Base-by-base conservation (phyloP, 2,797 vertebrate genomes). In the Myotis vivesi region DNA sequence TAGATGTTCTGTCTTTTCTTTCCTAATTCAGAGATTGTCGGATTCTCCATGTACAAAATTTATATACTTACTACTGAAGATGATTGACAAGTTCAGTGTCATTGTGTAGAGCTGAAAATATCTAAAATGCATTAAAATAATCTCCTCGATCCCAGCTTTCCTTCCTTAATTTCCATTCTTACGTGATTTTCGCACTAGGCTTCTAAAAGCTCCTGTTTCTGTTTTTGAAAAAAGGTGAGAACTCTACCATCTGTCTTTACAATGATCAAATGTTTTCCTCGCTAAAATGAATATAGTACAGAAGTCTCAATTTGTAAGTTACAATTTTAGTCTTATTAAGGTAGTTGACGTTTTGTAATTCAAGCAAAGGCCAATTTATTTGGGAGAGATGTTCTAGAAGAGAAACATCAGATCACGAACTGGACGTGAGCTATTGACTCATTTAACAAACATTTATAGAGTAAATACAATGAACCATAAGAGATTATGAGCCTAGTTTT, bases 201-300 rank as follows among this genome's bases (percentile, higher is more conserved):
- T 95, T 95, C 87, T 93, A 91, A 96, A 96, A 95, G 62, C 51
- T 96, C 68, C 44, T 97, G 68, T 94, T 83, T 94, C 89, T 84
- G 69, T 59, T 46, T 82, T 82, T 62, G 59, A 59, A 94, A 93
- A 64, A 93, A 95, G 94, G 89, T 96, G 87, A 68, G 77, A 97
- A 96, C 69, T 83, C 69, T 8, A 88, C 95, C 95, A 95, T 95
- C 97, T 97, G 96, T 90, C 80, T 96, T 87, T 46, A 93, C 49
- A 86, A 86, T 57, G 66, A 96, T 94, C 84, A 90, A 62, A 46
- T 68, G 3, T 44, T 57, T 89, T 68, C 77, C 68, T 13, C 46
- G 62, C 25, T 68, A 82, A 96, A 96, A 92, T 87, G 96, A 95
- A 92, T 79, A 57, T 55, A 95, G 73, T 57, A 57, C 57, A 92